These are phyloP conservation scores for Megalonaias nervosa DNA, from an alignment of 1,140 invertebrate genomes.

Conservation along the genomic window DNA sequence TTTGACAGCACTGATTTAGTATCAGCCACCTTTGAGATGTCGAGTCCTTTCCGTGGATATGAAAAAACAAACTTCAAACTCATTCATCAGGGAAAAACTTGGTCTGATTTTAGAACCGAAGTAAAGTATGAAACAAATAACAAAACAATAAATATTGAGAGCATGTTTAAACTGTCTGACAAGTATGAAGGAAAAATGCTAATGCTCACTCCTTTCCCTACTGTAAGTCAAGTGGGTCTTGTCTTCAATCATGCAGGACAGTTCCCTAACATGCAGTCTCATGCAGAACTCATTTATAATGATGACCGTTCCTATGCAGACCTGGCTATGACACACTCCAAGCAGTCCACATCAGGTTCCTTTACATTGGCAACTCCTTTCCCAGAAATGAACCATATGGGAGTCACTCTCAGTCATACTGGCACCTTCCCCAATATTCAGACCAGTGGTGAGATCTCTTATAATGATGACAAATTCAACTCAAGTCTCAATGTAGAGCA, in stretches of 20 bases:
- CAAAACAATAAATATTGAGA: slow-evolving; percentile 42
- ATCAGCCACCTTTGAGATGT: slow-evolving; percentile 29
- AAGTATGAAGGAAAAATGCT: slow-evolving; percentile 22
- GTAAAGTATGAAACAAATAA: slow-evolving; percentile 45
- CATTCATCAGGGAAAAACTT: slow-evolving; percentile 31
- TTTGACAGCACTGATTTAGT: slow-evolving; percentile 20
- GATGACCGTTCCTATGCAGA: slow-evolving; percentile 11
- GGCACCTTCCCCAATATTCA: slow-evolving; percentile 24
- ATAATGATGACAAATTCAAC: too few relatives aligned
- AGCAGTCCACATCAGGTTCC: slow-evolving; percentile 17
- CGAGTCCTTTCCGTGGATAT: slow-evolving; percentile 44
- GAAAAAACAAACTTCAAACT: slow-evolving; percentile 41
- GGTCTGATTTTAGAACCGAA: slow-evolving; percentile 37
- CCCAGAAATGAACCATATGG: slow-evolving; percentile 13
- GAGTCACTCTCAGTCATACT: slow-evolving; percentile 31
- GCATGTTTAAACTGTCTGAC: slow-evolving; percentile 25
- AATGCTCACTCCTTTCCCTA: slow-evolving; percentile 28
- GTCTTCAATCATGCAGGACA: slow-evolving; percentile 29
- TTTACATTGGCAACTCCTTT: slow-evolving; percentile 20
- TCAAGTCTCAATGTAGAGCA: too few relatives aligned
- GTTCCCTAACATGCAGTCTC: slow-evolving; percentile 15
- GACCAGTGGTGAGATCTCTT: slow-evolving; percentile 17
- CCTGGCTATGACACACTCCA: slow-evolving; percentile 11
- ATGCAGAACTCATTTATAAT: slow-evolving; percentile 24
- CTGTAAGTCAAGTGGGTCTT: slow-evolving; percentile 23